Evolutionary conservation across 2,797 vertebrate species (phyloP).

Genomic region (Crypturellus tataupa): DNA sequence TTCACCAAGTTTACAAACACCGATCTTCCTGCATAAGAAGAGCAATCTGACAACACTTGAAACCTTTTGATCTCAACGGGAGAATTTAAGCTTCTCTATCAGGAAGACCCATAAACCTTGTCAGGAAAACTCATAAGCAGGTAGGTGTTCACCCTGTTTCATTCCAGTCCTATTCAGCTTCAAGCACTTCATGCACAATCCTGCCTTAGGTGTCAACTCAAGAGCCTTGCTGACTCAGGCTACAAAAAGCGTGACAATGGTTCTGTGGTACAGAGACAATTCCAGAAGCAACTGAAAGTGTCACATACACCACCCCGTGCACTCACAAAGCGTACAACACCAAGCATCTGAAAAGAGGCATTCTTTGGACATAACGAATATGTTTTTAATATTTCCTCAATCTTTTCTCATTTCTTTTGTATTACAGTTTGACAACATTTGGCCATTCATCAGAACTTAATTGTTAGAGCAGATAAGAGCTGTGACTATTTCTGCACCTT

Average conservation of each 20-base stretch:
- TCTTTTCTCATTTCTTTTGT: neutral
- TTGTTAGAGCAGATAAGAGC: neutral
- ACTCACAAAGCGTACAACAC: neutral
- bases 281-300: neutral
- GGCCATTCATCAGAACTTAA: neutral
- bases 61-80: neutral
- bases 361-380: neutral
- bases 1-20: neutral
- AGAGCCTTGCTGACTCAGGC: neutral
- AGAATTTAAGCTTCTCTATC: neutral
- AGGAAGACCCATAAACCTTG: neutral
- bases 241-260: neutral
- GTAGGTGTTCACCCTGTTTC: neutral
- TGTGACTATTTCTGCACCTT: neutral
- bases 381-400: neutral
- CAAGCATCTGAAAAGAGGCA: neutral
- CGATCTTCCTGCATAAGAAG: neutral
- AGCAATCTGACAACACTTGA: neutral
- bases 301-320: neutral
- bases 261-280: neutral
- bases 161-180: neutral
- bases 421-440: neutral
- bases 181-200: neutral
- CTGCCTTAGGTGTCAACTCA: neutral
- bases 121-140: neutral